These are phyloP conservation scores for Aurelia aurita complex sp. Pacific DNA, from an alignment of 30 jellyfish, hydroid and myxozoan species.

Conservation along the genomic window DNA sequence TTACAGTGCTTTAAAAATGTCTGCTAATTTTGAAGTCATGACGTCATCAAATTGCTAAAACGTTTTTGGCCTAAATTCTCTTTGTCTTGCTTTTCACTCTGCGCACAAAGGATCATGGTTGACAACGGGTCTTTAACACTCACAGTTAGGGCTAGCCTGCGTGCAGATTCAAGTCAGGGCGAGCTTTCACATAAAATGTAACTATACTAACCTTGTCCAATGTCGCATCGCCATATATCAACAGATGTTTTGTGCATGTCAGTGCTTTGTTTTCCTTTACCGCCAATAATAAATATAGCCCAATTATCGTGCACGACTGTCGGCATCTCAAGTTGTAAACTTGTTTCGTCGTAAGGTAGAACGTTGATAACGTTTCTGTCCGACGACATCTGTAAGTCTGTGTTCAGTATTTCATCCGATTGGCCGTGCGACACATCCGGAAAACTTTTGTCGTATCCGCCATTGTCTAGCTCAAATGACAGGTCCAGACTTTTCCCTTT, in stretches of 20 bases:
- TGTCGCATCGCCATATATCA: constrained; percentile 70
- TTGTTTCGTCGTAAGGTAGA: constrained; percentile 10
- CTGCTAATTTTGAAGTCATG: too few species aligned
- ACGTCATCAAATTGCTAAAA: too few species aligned
- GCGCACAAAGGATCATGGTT: too few species aligned
- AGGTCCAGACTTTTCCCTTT: constrained; percentile 60
- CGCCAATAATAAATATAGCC: constrained; percentile 59
- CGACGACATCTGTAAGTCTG: not conserved
- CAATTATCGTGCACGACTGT: constrained; percentile 16
- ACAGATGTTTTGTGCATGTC: constrained; percentile 62
- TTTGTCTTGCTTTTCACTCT: too few species aligned
- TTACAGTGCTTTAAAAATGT: too few species aligned
- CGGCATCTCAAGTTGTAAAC: constrained; percentile 9
- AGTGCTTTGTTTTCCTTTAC: constrained; percentile 50
- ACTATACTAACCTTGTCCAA: constrained; percentile 51
- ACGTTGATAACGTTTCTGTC: constrained; percentile 19
- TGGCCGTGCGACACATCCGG: constrained; percentile 28
- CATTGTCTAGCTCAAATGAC: constrained; percentile 30
- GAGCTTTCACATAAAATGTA: too few species aligned
- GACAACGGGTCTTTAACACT: too few species aligned
- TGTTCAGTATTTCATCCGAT: not conserved
- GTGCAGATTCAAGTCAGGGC: too few species aligned
- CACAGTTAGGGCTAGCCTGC: too few species aligned
- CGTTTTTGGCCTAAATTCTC: too few species aligned
- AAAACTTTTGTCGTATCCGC: constrained; percentile 42